These are phyloP conservation scores for Steinernema feltiae DNA, from an alignment of 1,140 invertebrate genomes.

Conservation along the genomic window DNA sequence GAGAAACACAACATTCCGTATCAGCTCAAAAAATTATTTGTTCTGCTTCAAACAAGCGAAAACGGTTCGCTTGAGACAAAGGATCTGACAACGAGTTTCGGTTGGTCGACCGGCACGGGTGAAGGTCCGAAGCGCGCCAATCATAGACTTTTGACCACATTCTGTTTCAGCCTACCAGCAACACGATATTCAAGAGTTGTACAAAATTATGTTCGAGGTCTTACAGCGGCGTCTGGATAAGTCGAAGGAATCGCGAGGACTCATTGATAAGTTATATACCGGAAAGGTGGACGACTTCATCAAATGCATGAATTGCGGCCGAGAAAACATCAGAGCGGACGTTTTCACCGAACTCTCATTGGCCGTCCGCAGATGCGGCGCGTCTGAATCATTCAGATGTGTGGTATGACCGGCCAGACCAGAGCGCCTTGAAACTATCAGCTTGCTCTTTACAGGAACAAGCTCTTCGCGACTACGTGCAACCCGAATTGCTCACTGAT, in stretches of 20 bases:
- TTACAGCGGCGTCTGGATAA: slow-evolving; percentile 75
- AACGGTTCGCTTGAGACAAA: slow-evolving; percentile 72
- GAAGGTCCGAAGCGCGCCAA: slow-evolving; percentile 62
- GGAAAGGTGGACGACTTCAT: slow-evolving; percentile 81
- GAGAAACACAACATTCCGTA: slow-evolving; percentile 72
- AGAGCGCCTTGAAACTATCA: slow-evolving; percentile 35
- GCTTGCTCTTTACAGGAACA: slow-evolving; percentile 66
- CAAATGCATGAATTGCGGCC: slow-evolving; percentile 78
- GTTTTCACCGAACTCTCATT: slow-evolving; percentile 81
- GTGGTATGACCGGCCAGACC: slow-evolving; percentile 69
- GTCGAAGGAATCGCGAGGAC: neutral
- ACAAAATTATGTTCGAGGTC: slow-evolving; percentile 84
- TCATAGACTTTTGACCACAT: slow-evolving; percentile 18
- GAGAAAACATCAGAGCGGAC: slow-evolving; percentile 75
- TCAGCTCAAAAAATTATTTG: slow-evolving; percentile 79
- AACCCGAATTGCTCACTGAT: slow-evolving; percentile 76
- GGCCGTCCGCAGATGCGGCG: slow-evolving; percentile 77
- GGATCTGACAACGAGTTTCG: slow-evolving; percentile 79
- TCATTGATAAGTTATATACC: slow-evolving; percentile 47
- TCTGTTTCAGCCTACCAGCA: slow-evolving; percentile 72
- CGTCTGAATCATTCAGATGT: slow-evolving; percentile 71
- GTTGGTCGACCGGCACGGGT: slow-evolving; percentile 72
- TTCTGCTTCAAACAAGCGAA: slow-evolving; percentile 72
- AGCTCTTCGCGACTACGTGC: slow-evolving; percentile 76
- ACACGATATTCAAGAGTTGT: slow-evolving; percentile 84